Percentiles rank a stretch among this genome's conserved stretches.
These are phyloP conservation scores for Pherbina coryleti DNA, from an alignment of 2,888 invertebrate species.

Conservation along the genomic window DNA sequence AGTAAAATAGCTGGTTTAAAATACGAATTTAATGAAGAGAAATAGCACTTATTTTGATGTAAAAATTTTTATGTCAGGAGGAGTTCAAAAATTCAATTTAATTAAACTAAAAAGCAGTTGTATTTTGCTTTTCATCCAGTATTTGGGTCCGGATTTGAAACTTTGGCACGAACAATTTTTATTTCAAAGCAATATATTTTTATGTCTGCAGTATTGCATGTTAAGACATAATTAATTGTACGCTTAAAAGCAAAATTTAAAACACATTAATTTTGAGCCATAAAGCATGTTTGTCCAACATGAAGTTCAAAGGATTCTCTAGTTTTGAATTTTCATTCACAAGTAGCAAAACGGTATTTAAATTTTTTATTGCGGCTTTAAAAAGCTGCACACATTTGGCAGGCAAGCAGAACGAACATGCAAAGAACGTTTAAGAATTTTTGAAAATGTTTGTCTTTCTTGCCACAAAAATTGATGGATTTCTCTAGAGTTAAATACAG, in stretches of 20 bases:
- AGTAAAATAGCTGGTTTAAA: no score
- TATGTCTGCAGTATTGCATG: slow-evolving; percentile 11
- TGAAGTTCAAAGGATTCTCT: not conserved
- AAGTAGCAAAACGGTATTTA: not conserved
- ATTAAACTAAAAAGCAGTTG: no score
- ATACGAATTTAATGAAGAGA: no score
- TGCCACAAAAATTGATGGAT: slow-evolving; percentile 26
- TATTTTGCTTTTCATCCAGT: no score
- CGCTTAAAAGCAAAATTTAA: not conserved
- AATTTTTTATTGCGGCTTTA: no score
- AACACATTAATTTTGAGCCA: not conserved
- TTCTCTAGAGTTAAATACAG: not conserved
- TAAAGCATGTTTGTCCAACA: not conserved
- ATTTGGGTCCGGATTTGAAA: not conserved
- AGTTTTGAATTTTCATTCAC: not conserved
- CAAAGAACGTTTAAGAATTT: not conserved
- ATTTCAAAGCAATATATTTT: not conserved
- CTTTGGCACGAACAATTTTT: not conserved
- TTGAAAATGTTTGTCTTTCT: not conserved
- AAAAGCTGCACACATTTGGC: not conserved
- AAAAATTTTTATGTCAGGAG: not conserved
- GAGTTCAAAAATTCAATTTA: not conserved
- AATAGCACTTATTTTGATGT: not conserved
- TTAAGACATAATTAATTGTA: not conserved
- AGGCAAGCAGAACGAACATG: not conserved